These are phyloP conservation scores for Eupsilia transversa DNA, from an alignment of 2,888 invertebrate species.

Conservation along the genomic window DNA sequence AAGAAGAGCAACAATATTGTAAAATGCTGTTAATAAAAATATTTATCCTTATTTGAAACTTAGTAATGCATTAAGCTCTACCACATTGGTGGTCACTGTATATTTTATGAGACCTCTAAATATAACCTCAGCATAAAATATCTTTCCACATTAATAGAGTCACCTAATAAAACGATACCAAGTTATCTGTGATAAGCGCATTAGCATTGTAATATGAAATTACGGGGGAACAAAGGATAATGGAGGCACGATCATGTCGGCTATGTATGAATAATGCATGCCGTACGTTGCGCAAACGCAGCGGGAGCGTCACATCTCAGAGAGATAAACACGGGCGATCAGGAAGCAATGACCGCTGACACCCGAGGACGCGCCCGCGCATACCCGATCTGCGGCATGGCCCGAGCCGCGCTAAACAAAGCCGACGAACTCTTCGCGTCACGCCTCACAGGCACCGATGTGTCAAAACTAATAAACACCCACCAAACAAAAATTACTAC, in stretches of 20 bases:
- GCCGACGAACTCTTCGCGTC: conserved; percentile 69
- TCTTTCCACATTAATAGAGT: conserved; percentile 34
- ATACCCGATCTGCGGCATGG: conserved; percentile 38
- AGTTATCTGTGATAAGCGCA: conserved; percentile 69
- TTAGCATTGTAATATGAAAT: conserved; percentile 74
- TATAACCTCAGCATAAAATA: conserved; percentile 49
- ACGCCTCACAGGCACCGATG: conserved; percentile 42
- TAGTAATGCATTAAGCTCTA: conserved; percentile 40
- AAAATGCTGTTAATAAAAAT: conserved; percentile 18
- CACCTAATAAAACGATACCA: conserved; percentile 65
- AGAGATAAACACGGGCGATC: conserved; percentile 76
- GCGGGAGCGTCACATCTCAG: conserved; percentile 68
- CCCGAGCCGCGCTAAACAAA: conserved; percentile 62
- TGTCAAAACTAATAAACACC: conserved; percentile 53
- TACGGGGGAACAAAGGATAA: conserved; percentile 81
- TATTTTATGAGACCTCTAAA: conserved; percentile 54
- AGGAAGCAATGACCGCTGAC: conserved; percentile 87
- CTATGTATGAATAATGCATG: conserved; percentile 84
- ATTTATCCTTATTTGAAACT: conserved; percentile 28
- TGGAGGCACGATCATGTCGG: conserved; percentile 72
- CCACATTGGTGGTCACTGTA: conserved; percentile 36
- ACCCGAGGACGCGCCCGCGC: conserved; percentile 72
- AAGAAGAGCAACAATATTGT: conserved; percentile 46
- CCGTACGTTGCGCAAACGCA: conserved; percentile 79
- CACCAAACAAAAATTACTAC: conserved; percentile 38